Base-by-base conservation (phyloP, 2,888 invertebrate genomes). In the Drosophila subsilvestris region DNA sequence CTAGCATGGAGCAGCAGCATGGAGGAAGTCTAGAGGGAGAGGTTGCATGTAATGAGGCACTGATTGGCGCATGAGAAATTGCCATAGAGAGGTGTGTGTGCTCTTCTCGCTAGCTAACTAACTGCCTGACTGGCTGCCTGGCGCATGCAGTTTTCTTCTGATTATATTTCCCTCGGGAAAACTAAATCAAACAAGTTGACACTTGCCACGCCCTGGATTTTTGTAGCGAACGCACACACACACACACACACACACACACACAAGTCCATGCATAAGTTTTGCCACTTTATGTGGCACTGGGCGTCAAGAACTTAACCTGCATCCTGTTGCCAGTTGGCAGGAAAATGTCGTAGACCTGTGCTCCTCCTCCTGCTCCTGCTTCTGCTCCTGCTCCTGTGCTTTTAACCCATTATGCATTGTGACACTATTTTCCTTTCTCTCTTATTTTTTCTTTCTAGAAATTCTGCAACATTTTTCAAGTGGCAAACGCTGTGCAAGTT, bases 131-230 rank as follows among this genome's bases (percentile, higher is more conserved):
- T 27, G 27, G 1, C 27, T 27, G 32, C 18, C 50, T 50, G 50
- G 54, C 43, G 29, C 55, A 55, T 47, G 50, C 49, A 56, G 72
- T 59, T 67, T 50, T 65, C 54, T 63, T 78, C 67, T 79, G 81
- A 79, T 87, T 87, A 80, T 80, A 79, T 85, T 54, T 56, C 57
- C 57, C 27, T 37, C 51, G 49, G 42, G 32, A 66, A 47, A 86
- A 69, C 75, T 83, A 88, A 88, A 83, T 83, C 87, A 83, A 88
- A 88, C 72, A 80, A 88, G 89, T 88, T 88, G 83, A 84, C 83
- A 86, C 78, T 80, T 88, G 71, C 62, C 72, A 68, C 61, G 54
- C 66, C 68, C 67, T 54, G 43, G 6, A 51, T 51, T 54, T 42
- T 49, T 44, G 67, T 37, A 32, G 32, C 12, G 10, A 10, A 37